Evolutionary conservation across 2,113 vertebrate species (phyloP).

Genomic region (Ranitomeya variabilis): DNA sequence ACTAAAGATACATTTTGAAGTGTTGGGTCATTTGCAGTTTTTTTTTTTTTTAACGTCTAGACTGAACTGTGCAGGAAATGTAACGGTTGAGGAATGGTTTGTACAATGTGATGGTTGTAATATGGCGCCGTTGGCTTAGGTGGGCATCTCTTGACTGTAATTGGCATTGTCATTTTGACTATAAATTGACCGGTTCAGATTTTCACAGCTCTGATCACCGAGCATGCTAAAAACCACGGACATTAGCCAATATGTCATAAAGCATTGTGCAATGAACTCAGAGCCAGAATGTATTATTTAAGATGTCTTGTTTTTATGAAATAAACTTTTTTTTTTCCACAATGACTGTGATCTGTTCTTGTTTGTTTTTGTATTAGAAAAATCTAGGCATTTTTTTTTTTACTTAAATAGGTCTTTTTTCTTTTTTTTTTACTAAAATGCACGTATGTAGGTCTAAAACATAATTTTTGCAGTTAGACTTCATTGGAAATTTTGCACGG

Average conservation of each 20-base stretch:
- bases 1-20: no score
- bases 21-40: background rate
- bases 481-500: no score
- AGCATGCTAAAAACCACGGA: background rate
- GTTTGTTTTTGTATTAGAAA: background rate
- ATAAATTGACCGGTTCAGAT: background rate
- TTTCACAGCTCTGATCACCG: background rate
- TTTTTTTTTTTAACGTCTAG: background rate
- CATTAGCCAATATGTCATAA: background rate
- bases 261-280: background rate
- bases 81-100: background rate
- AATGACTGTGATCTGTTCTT: background rate
- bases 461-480: no score
- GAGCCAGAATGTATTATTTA: conserved; percentile 26
- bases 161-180: background rate
- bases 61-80: background rate
- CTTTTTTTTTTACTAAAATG: no score
- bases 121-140: background rate
- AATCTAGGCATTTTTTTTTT: no score
- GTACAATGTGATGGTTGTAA: background rate
- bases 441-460: no score
- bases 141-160: background rate
- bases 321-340: conserved; percentile 30
- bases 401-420: no score
- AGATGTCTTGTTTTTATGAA: conserved; percentile 40